phyloP scores from a whole-genome alignment of 1,140 invertebrate genomes.

The Drosophila kepulauana region DNA sequence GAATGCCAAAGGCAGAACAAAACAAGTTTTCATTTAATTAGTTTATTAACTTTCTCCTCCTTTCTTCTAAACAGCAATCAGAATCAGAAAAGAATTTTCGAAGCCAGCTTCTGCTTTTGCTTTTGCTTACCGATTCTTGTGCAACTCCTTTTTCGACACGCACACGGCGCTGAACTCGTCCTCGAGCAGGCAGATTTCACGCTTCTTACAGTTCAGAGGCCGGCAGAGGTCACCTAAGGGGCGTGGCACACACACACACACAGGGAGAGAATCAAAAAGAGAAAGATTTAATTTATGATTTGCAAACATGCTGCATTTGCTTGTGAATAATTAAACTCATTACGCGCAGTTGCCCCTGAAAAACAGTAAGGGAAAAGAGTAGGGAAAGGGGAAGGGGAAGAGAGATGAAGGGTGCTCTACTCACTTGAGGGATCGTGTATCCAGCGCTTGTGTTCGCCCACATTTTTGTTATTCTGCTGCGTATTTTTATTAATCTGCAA shows the following conservation, averaged over 20 bases:
- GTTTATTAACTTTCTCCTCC: slow-evolving; percentile 55
- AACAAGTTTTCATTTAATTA: slow-evolving; percentile 77
- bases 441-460: slow-evolving; percentile 88
- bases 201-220: slow-evolving; percentile 94
- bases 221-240: slow-evolving; percentile 92
- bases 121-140: slow-evolving; percentile 90
- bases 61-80: slow-evolving; percentile 3
- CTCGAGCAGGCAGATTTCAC: slow-evolving; percentile 94
- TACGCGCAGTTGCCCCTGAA: slow-evolving; percentile 1
- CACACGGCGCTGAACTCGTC: slow-evolving; percentile 95
- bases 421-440: slow-evolving; percentile 91
- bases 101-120: background rate
- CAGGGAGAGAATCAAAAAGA: no score
- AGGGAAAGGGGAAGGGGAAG: background rate
- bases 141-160: slow-evolving; percentile 93
- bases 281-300: slow-evolving; percentile 50
- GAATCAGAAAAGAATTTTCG: slow-evolving; percentile 6
- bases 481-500: slow-evolving; percentile 78
- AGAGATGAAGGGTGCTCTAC: slow-evolving; percentile 68
- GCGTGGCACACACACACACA: background rate
- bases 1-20: slow-evolving; percentile 29
- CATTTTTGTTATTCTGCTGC: slow-evolving; percentile 66
- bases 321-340: slow-evolving; percentile 7
- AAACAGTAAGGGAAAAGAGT: background rate
- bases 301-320: slow-evolving; percentile 3